phyloP scores from a whole-genome alignment of 1,140 invertebrate species.

The Notospermus geniculatus region DNA sequence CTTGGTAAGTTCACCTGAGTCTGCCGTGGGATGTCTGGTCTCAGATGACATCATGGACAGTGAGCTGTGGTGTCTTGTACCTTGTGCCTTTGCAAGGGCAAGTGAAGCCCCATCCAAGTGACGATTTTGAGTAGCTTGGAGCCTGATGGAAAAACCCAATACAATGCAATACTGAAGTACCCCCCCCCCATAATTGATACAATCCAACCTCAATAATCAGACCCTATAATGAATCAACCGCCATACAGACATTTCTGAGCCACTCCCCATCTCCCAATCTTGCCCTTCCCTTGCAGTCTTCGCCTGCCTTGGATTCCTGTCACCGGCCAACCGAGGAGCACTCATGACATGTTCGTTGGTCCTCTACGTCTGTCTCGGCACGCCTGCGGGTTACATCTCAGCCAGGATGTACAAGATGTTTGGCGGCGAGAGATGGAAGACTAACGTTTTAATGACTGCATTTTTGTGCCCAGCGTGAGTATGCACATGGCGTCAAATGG shows the following conservation, averaged over 20 bases:
- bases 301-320: constrained; percentile 96
- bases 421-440: constrained; percentile 97
- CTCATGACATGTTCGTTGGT: constrained; percentile 95
- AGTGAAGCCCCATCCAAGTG: too few relatives aligned
- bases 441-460: constrained; percentile 92
- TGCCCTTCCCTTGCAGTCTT: constrained; percentile 67
- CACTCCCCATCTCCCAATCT: neutral
- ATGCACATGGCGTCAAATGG: too few relatives aligned
- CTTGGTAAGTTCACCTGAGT: constrained; percentile 50
- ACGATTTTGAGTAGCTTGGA: too few relatives aligned
- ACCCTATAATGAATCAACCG: neutral
- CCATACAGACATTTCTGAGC: neutral
- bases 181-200: too few relatives aligned
- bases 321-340: constrained; percentile 95
- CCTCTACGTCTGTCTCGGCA: constrained; percentile 91
- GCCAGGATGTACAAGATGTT: constrained; percentile 96
- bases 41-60: too few relatives aligned
- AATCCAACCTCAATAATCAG: too few relatives aligned
- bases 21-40: neutral
- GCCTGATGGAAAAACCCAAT: too few relatives aligned
- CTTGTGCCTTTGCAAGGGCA: too few relatives aligned
- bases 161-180: too few relatives aligned
- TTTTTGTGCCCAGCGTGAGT: constrained; percentile 90
- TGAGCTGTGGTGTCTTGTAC: too few relatives aligned
- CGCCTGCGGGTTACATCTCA: constrained; percentile 92